Evolutionary conservation across 2,888 invertebrate genomes (phyloP).

Genomic region (Drosophila trichaetosa): DNA sequence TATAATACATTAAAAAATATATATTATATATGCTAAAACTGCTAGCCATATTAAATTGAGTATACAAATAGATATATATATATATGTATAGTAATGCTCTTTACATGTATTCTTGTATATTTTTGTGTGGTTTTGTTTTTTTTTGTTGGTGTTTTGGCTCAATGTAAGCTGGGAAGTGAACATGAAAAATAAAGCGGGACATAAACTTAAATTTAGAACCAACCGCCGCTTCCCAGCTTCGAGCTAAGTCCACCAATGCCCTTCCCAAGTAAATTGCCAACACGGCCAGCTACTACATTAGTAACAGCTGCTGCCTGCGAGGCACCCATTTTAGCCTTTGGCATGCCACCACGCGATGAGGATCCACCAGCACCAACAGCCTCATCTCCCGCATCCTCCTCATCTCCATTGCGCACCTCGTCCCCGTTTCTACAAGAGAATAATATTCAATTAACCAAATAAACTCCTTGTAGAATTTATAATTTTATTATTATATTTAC

Average conservation of each 20-base stretch:
- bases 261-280: slow-evolving; percentile 95
- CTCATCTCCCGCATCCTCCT: slow-evolving; percentile 77
- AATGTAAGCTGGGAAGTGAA: neutral
- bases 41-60: neutral
- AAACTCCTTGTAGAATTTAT: neutral
- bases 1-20: neutral
- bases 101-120: neutral
- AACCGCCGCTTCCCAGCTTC: slow-evolving; percentile 94
- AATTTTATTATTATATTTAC: slow-evolving; percentile 71
- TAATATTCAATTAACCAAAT: neutral
- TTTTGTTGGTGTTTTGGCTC: neutral
- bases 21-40: neutral
- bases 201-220: slow-evolving; percentile 88
- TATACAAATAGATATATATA: neutral
- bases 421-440: slow-evolving; percentile 56
- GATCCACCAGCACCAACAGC: slow-evolving; percentile 20
- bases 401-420: slow-evolving; percentile 74
- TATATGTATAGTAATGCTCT: neutral
- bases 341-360: slow-evolving; percentile 67
- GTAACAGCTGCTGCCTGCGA: slow-evolving; percentile 83
- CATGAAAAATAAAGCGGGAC: neutral
- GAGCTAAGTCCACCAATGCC: slow-evolving; percentile 95
- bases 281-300: slow-evolving; percentile 90
- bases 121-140: too few relatives aligned
- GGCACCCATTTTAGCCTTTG: slow-evolving; percentile 82